Percentiles rank a stretch among this genome's conserved stretches.
Conservation (phyloP, 2,113 vertebrate genomes). For the Pan troglodytes region DNA sequence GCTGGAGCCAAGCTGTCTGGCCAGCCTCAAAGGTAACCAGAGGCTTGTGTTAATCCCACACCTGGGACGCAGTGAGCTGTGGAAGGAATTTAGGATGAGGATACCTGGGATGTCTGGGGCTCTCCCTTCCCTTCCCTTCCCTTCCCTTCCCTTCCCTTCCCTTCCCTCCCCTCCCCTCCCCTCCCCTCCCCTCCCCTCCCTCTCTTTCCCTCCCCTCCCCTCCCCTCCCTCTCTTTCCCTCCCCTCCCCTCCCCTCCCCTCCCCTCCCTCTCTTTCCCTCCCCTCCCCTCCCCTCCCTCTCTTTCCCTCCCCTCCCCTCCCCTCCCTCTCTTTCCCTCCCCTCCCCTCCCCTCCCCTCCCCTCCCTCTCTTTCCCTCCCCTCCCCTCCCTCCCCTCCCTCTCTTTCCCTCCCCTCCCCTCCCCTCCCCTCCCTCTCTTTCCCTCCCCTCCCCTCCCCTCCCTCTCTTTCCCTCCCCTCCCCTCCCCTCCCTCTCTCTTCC, state of each 20-base stretch:
- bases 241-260: rapidly evolving
- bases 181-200: rapidly evolving
- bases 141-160: rapidly evolving
- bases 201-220: rapidly evolving
- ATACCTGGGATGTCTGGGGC: too few species aligned
- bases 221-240: too few species aligned
- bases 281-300: too few species aligned
- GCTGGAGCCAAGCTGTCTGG: too few species aligned
- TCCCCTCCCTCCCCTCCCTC: rapidly evolving
- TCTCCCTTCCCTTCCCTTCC: too few species aligned
- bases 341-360: rapidly evolving
- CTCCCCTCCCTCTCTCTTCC: too few species aligned
- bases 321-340: rapidly evolving
- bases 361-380: too few species aligned
- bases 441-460: rapidly evolving
- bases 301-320: rapidly evolving
- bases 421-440: rapidly evolving
- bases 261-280: rapidly evolving
- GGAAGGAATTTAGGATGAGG: too few species aligned
- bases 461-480: rapidly evolving
- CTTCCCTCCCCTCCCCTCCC: rapidly evolving
- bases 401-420: rapidly evolving
- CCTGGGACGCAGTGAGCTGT: too few species aligned
- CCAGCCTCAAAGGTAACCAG: too few species aligned
- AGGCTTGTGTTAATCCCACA: too few species aligned